Conservation (phyloP, 2,113 vertebrate species). For the Corythornis vintsioides region DNA sequence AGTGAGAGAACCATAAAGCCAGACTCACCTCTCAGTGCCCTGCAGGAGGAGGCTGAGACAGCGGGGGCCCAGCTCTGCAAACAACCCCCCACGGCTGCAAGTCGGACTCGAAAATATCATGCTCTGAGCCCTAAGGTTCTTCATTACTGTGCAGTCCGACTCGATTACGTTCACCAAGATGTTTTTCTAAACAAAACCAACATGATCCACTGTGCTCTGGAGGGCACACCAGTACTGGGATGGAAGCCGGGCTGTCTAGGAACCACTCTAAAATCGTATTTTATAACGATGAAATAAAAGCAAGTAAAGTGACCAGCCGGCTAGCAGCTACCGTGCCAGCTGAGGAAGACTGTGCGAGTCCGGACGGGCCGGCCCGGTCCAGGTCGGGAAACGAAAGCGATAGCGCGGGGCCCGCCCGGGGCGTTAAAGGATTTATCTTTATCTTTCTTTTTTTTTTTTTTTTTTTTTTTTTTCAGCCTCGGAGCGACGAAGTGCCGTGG, state of each 20-base stretch:
- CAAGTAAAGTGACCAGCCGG: not conserved
- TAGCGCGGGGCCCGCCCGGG: rapidly evolving
- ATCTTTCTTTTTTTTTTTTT: not conserved
- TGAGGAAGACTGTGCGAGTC: not conserved
- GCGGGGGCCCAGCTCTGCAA: rapidly evolving
- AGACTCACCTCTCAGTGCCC: not conserved
- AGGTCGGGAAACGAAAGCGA: not conserved
- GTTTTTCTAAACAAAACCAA: not conserved
- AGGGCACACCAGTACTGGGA: rapidly evolving
- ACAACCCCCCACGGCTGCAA: rapidly evolving
- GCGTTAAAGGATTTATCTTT: not conserved
- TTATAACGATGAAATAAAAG: not conserved
- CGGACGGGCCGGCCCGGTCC: not conserved
- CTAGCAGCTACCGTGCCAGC: not conserved
- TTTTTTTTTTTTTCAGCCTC: not conserved
- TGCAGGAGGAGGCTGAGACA: not conserved
- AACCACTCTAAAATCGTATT: rapidly evolving
- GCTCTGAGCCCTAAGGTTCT: not conserved
- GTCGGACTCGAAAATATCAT: rapidly evolving
- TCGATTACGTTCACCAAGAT: rapidly evolving
- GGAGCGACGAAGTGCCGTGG: not conserved
- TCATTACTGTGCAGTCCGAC: not conserved
- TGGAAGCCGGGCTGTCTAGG: not conserved
- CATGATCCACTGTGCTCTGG: not conserved
- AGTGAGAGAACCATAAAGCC: not conserved